Conservation (phyloP, 2,113 vertebrate species). For the Zosterops borbonicus region DNA sequence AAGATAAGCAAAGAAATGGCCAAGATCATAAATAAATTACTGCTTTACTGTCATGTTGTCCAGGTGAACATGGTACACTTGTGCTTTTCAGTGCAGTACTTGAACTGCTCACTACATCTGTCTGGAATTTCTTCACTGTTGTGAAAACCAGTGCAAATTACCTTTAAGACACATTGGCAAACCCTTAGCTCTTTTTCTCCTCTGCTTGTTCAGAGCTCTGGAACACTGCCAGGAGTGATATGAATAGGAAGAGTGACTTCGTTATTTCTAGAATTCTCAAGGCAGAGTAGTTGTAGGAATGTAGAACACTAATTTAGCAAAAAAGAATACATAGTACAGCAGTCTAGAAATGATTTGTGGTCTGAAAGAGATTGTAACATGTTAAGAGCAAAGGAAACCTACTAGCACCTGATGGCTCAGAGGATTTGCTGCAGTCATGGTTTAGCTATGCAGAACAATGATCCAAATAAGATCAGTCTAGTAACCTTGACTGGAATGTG, state of each 20-base stretch:
- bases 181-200: not conserved
- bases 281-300: not conserved
- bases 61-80: not conserved
- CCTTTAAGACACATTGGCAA: not conserved
- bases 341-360: not conserved
- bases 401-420: not conserved
- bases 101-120: not conserved
- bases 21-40: not conserved
- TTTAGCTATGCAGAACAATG: not conserved
- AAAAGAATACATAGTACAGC: not conserved
- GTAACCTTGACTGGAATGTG: not conserved
- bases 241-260: slow-evolving; percentile 41
- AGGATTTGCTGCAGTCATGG: not conserved
- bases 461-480: not conserved
- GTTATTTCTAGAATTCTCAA: slow-evolving; percentile 49
- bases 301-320: not conserved
- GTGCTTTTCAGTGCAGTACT: not conserved
- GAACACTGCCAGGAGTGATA: not conserved
- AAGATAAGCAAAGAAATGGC: not conserved
- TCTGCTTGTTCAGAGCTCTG: slow-evolving; percentile 11
- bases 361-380: not conserved
- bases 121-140: not conserved
- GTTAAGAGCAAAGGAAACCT: not conserved
- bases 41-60: not conserved
- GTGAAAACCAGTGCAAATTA: slow-evolving; percentile 1